A percentile compares a stretch with the other conserved stretches of the same genome.
Conservation (phyloP, 1,140 invertebrate genomes). For the Arion vulgaris region DNA sequence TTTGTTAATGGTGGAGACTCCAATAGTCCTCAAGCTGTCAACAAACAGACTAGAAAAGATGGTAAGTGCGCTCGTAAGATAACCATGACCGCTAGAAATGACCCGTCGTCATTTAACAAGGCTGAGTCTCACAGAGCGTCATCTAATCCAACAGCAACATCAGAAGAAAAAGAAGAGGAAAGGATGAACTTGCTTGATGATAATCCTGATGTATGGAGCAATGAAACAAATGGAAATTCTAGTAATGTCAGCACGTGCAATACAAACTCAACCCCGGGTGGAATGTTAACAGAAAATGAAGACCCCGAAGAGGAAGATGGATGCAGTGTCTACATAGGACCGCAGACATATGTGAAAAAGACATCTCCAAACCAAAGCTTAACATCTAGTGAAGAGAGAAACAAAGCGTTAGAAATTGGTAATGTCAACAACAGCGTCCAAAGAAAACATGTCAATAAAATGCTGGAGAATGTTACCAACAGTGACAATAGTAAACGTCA, state of each 20-base stretch:
- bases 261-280: background rate
- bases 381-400: background rate
- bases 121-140: background rate
- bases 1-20: conserved; percentile 21
- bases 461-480: background rate
- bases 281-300: background rate
- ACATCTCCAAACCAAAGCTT: background rate
- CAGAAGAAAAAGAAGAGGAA: background rate
- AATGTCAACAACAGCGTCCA: background rate
- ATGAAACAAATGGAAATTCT: background rate
- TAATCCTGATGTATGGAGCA: background rate
- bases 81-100: conserved; percentile 5
- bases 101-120: background rate
- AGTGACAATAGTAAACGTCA: background rate
- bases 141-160: background rate
- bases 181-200: background rate
- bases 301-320: background rate
- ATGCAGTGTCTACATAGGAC: background rate
- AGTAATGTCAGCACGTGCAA: background rate
- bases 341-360: background rate
- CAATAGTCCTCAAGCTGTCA: conserved; percentile 10
- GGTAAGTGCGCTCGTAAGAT: conserved; percentile 5
- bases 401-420: background rate
- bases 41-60: conserved; percentile 2
- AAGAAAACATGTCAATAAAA: too few relatives aligned